Percentiles rank a stretch among this genome's conserved stretches.
Evolutionary conservation across 2,113 vertebrate genomes (phyloP).

Genomic region (Apistogramma diplotaenia): DNA sequence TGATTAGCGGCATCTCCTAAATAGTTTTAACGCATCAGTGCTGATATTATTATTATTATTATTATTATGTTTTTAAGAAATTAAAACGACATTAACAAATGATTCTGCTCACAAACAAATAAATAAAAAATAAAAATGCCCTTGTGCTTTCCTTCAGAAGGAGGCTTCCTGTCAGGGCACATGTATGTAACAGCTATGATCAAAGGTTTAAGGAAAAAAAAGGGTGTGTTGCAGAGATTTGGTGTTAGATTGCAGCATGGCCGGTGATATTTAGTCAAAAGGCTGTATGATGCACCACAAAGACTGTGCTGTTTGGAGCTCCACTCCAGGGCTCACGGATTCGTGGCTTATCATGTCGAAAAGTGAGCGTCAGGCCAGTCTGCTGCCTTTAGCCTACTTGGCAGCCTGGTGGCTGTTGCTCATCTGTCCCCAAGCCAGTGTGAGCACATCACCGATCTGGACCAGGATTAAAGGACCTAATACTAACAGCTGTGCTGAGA

Average conservation of each 20-base stretch:
- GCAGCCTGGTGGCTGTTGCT: constrained; percentile 70
- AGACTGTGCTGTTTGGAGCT: constrained; percentile 6
- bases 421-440: constrained; percentile 70
- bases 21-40: neutral
- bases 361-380: constrained; percentile 61
- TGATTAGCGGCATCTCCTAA: neutral
- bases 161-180: neutral
- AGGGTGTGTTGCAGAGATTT: neutral
- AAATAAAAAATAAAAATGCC: neutral
- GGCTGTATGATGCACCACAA: constrained; percentile 29
- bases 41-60: too few species aligned
- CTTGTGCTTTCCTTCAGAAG: neutral
- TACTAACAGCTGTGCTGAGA: constrained; percentile 73
- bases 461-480: constrained; percentile 70
- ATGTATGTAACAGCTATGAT: neutral
- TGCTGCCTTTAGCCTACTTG: constrained; percentile 72
- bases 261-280: constrained; percentile 18
- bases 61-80: neutral
- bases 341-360: constrained; percentile 61
- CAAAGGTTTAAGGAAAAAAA: constrained; percentile 1
- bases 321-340: constrained; percentile 42
- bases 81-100: neutral
- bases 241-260: constrained; percentile 10
- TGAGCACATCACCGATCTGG: constrained; percentile 69
- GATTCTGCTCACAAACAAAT: neutral